Percentiles rank a stretch among this genome's conserved stretches.
These are phyloP conservation scores for Epinephelus moara DNA, from an alignment of 2,113 vertebrate genomes.

Conservation along the genomic window DNA sequence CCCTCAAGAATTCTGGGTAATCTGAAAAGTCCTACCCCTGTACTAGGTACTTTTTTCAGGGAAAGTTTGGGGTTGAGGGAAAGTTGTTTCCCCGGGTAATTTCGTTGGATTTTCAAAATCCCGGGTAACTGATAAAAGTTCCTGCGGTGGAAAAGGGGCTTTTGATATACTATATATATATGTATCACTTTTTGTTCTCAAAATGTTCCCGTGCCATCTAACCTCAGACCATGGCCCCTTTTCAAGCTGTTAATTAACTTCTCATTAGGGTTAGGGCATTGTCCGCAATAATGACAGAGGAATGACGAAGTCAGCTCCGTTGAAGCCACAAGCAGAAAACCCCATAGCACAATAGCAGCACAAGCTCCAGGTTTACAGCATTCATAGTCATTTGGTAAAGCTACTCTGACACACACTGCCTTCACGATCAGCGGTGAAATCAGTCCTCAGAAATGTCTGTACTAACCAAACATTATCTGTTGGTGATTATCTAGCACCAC, in stretches of 20 bases:
- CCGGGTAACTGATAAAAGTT: too few species aligned
- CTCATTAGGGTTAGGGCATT: not conserved
- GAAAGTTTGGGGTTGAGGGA: too few species aligned
- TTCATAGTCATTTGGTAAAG: conserved; percentile 40
- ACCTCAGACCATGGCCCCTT: conserved; percentile 17
- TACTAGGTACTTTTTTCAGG: too few species aligned
- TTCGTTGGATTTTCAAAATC: too few species aligned
- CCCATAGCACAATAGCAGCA: not conserved
- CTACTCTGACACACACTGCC: conserved; percentile 27
- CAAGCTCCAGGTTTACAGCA: conserved; percentile 34
- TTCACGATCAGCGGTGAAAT: conserved; percentile 56
- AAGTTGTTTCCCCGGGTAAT: too few species aligned
- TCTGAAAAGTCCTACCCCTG: too few species aligned
- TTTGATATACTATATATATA: not conserved
- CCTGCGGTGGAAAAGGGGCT: too few species aligned
- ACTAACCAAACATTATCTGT: conserved; percentile 76
- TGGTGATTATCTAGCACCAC: conserved; percentile 72
- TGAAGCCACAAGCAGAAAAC: conserved; percentile 42
- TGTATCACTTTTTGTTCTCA: conserved; percentile 7
- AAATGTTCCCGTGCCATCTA: not conserved
- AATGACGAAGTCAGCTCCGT: conserved; percentile 51
- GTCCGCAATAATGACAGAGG: conserved; percentile 39
- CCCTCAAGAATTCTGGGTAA: too few species aligned
- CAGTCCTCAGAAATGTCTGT: conserved; percentile 65
- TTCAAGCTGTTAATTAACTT: conserved; percentile 23